Conservation (phyloP, 2,797 vertebrate genomes). For the Micromesistius poutassou region DNA sequence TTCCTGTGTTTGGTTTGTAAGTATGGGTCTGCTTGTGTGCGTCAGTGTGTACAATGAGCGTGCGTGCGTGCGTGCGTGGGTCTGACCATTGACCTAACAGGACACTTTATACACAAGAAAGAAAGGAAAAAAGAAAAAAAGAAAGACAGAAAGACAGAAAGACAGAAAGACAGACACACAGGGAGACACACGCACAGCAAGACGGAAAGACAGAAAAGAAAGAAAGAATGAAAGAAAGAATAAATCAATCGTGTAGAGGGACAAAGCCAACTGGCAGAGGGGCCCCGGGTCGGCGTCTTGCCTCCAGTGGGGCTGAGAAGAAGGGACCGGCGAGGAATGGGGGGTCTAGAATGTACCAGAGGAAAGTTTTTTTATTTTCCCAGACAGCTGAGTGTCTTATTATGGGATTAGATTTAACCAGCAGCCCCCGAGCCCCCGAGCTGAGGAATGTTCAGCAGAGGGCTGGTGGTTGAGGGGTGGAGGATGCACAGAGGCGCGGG, state of each 20-base stretch:
- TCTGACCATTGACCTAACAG: not conserved
- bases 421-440: slow-evolving; percentile 48
- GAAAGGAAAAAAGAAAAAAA: slow-evolving; percentile 11
- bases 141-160: not conserved
- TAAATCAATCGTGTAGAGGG: slow-evolving; percentile 62
- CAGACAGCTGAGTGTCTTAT: slow-evolving; percentile 83
- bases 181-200: slow-evolving; percentile 44
- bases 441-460: slow-evolving; percentile 72
- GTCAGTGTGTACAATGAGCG: not conserved
- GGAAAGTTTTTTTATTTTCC: slow-evolving; percentile 77
- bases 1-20: not conserved
- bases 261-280: slow-evolving; percentile 67
- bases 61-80: no score
- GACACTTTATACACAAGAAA: no score
- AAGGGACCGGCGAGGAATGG: slow-evolving; percentile 27
- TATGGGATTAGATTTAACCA: slow-evolving; percentile 82
- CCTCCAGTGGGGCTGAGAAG: slow-evolving; percentile 61
- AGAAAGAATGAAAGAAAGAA: slow-evolving; percentile 17
- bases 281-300: slow-evolving; percentile 67
- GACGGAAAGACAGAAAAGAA: slow-evolving; percentile 9
- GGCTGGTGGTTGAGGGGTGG: slow-evolving; percentile 55
- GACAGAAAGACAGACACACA: slow-evolving; percentile 27
- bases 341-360: slow-evolving; percentile 67
- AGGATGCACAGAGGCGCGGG: not conserved
- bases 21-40: not conserved